Evolutionary conservation across 2,797 vertebrate species (phyloP).

Genomic region (Hyperoplus lanceolatus): DNA sequence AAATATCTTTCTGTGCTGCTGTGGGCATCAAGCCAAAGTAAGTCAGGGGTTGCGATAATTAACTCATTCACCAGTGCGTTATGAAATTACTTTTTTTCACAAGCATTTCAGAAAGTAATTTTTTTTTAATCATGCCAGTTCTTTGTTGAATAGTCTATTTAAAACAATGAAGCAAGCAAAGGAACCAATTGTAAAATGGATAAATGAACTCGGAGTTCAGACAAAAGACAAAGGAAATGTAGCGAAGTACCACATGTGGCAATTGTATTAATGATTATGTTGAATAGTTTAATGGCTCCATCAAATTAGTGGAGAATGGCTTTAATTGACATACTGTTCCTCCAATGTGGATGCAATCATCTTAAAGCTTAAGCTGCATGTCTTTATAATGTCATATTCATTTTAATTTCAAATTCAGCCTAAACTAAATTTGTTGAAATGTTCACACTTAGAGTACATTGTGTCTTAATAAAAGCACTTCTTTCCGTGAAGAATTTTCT

Average conservation of each 20-base stretch:
- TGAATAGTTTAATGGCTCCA: slow-evolving; percentile 39
- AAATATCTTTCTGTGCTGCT: slow-evolving; percentile 20
- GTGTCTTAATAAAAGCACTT: neutral
- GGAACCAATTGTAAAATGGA: slow-evolving; percentile 31
- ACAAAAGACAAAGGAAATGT: slow-evolving; percentile 42
- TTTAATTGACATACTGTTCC: slow-evolving; percentile 48
- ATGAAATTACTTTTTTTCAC: slow-evolving; percentile 23
- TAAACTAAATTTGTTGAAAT: slow-evolving; percentile 10
- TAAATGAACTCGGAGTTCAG: slow-evolving; percentile 18
- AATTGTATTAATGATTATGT: slow-evolving; percentile 53
- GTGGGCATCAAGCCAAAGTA: slow-evolving; percentile 47
- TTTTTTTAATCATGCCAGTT: slow-evolving; percentile 41
- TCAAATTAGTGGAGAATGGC: slow-evolving; percentile 40
- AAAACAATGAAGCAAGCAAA: slow-evolving; percentile 48
- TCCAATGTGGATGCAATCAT: slow-evolving; percentile 21
- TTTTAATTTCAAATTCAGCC: slow-evolving; percentile 30
- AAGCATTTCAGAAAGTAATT: slow-evolving; percentile 43
- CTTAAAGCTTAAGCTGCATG: slow-evolving; percentile 23
- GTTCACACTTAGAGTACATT: neutral
- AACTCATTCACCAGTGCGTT: slow-evolving; percentile 43
- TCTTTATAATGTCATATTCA: slow-evolving; percentile 7
- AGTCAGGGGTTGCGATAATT: slow-evolving; percentile 62
- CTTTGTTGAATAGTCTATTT: slow-evolving; percentile 55
- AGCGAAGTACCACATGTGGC: slow-evolving; percentile 43
- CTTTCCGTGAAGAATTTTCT: neutral